A percentile compares a stretch with the other conserved stretches of the same genome.
These are phyloP conservation scores for Diacarnus erythraeanus DNA, from an alignment of 37 sponge, comb jelly and placozoan genomes.

Conservation along the genomic window DNA sequence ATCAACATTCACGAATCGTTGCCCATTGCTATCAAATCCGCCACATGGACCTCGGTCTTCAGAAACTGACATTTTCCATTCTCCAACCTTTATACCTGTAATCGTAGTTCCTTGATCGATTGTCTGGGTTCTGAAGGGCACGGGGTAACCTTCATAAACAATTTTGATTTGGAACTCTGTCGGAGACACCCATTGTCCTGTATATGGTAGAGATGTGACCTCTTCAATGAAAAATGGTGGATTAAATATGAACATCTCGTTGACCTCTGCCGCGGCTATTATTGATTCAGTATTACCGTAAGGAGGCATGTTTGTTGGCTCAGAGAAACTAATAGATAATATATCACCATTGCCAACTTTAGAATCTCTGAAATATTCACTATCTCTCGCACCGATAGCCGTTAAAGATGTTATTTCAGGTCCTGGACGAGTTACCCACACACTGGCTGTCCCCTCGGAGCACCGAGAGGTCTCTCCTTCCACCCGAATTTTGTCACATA, in stretches of 20 bases:
- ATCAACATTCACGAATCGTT: slow-evolving; percentile 1
- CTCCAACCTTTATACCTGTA: slow-evolving; percentile 51
- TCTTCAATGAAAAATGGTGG: slow-evolving; percentile 54
- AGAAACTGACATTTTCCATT: slow-evolving; percentile 66
- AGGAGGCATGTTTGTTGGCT: slow-evolving; percentile 86
- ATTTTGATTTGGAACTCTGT: slow-evolving; percentile 53
- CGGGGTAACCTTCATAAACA: slow-evolving; percentile 81
- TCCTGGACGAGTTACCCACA: slow-evolving; percentile 61
- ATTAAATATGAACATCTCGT: slow-evolving; percentile 63
- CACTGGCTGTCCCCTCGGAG: slow-evolving; percentile 48
- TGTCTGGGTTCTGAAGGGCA: slow-evolving; percentile 26
- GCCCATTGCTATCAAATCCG: slow-evolving; percentile 61
- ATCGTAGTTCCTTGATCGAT: not conserved
- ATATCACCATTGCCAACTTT: slow-evolving; percentile 74
- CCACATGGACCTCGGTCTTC: slow-evolving; percentile 66
- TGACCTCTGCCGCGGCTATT: slow-evolving; percentile 47
- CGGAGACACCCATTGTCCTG: slow-evolving; percentile 62
- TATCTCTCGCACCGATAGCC: slow-evolving; percentile 24
- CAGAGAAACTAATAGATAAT: slow-evolving; percentile 54
- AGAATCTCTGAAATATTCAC: slow-evolving; percentile 31
- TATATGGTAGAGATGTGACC: slow-evolving; percentile 31
- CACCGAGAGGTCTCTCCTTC: slow-evolving; percentile 33
- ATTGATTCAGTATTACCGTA: slow-evolving; percentile 2
- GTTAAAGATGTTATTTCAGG: slow-evolving; percentile 59
- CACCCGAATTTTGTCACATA: slow-evolving; percentile 56